Conservation (phyloP, 2,888 invertebrate genomes). For the Aphidoletes aphidimyza region DNA sequence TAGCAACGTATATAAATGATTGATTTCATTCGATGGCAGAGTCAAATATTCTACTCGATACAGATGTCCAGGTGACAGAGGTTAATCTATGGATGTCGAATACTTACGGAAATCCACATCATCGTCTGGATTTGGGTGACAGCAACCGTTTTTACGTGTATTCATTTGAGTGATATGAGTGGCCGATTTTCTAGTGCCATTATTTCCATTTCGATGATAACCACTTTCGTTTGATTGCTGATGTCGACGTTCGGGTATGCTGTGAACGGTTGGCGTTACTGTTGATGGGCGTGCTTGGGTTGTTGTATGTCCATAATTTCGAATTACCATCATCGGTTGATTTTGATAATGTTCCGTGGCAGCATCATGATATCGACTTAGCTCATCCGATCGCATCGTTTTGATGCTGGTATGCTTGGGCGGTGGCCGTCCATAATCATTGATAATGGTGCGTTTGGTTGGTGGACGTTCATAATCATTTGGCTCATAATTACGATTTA, state of each 20-base stretch:
- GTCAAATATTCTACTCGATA: no score
- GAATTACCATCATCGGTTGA: slow-evolving; percentile 56
- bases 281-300: not conserved
- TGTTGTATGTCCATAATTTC: slow-evolving; percentile 57
- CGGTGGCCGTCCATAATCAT: not conserved
- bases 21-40: no score
- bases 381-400: not conserved
- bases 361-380: slow-evolving; percentile 12
- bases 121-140: not conserved
- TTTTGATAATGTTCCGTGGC: slow-evolving; percentile 54
- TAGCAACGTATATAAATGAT: no score
- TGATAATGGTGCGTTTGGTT: not conserved
- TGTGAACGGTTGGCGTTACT: not conserved
- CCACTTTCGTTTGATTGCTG: not conserved
- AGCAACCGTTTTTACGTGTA: slow-evolving; percentile 22
- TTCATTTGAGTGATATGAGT: not conserved
- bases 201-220: not conserved
- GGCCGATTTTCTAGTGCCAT: no score
- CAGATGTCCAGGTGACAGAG: no score
- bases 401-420: not conserved
- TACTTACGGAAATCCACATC: slow-evolving; percentile 55
- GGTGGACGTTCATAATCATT: not conserved
- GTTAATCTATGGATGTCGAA: not conserved
- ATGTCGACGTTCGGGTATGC: not conserved
- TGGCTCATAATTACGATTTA: not conserved